Evolutionary conservation across 1,140 invertebrate species (phyloP), one percentile per base, ranked within the genome.

Genomic region (Vanessa tameamea): DNA sequence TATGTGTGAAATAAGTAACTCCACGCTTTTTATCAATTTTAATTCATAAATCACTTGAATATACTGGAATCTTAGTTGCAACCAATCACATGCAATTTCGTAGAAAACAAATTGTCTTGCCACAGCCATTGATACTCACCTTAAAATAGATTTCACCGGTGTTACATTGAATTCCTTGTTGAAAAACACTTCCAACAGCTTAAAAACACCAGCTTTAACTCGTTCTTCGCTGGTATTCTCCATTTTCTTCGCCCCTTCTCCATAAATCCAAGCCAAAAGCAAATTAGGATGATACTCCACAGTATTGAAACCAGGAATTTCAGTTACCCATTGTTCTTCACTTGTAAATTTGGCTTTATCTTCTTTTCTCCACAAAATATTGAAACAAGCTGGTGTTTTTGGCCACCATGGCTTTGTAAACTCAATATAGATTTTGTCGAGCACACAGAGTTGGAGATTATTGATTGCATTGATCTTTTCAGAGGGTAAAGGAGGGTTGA

Each of bases 381-480:
- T 89, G 80, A 94, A 94, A 61, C 87, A 92, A 57, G 83, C 88
- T 3, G 80, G 85, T 26, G 91, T 85, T 51, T 93, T 81, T 3
- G 94, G 93, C 94, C 96, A 95, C 93, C 96, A 96, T 31, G 92
- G 92, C 55, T 92, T 83, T 2, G 93, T 82, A 78, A 96, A 97
- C 83, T 95, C 94, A 20, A 97, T 80, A 78, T 96, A 97, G 65
- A 98, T 95, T 90, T 97, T 97, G 81, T 97, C 94, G 1, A 97
- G 94, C 2, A 95, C 95, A 50, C 96, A 96, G 76, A 96, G 94
- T 14, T 94, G 94, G 1, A 97, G 85, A n/a, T 93, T 94, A 84
- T 95, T 89, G 23, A 96, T 96, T 0, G 94, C 90, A 47, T 93
- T 90, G 2, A 94, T 79, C 91, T 96, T 96, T 11, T 94, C 82